phyloP scores from a whole-genome alignment of 1,140 invertebrate species.

The Lucilia sericata region DNA sequence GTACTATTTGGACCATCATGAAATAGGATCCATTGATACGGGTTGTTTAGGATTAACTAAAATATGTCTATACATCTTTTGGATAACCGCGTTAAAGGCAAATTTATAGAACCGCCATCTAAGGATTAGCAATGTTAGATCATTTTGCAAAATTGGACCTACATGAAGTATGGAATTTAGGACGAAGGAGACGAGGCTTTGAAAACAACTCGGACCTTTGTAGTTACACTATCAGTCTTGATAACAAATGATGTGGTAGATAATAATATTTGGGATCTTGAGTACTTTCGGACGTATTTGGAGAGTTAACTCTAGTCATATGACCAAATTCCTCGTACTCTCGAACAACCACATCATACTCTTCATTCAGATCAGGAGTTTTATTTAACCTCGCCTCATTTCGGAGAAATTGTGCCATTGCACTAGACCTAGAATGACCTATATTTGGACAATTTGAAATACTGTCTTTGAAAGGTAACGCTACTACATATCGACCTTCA shows the following conservation, averaged over 20 bases:
- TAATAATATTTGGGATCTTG: neutral
- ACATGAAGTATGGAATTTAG: neutral
- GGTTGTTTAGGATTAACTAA: neutral
- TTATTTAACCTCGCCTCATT: no score
- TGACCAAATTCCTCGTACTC: no score
- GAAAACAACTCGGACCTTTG: neutral
- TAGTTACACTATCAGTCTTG: neutral
- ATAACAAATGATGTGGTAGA: constrained; percentile 26
- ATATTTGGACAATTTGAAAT: no score
- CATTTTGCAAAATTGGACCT: neutral
- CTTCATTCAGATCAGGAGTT: no score
- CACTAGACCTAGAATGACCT: no score
- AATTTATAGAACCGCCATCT: neutral
- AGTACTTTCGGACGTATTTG: neutral
- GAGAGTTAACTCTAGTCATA: neutral
- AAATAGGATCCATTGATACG: constrained; percentile 29
- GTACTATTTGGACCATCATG: neutral
- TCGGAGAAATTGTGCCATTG: no score
- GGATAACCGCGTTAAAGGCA: constrained; percentile 13
- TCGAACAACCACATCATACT: no score
- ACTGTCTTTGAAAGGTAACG: no score
- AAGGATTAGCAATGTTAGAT: neutral
- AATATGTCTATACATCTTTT: constrained; percentile 38
- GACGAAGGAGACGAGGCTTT: neutral
- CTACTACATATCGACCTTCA: no score